Evolutionary conservation across 1,140 invertebrate genomes (phyloP).

Genomic region (Phocides pigmalion): DNA sequence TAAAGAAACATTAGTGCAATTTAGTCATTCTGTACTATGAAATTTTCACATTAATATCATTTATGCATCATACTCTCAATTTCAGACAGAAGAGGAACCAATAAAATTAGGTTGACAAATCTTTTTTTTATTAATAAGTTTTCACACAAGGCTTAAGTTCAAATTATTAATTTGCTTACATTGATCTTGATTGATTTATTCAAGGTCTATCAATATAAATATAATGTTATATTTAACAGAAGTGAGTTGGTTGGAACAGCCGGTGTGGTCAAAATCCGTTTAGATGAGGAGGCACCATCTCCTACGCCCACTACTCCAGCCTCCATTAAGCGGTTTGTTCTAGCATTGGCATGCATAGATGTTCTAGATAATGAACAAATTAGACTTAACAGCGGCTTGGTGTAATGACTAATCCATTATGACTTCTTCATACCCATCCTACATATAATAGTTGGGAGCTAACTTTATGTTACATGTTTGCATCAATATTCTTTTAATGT

Average conservation of each 20-base stretch:
- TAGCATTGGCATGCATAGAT: slow-evolving; percentile 58
- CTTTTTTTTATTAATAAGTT: too few relatives aligned
- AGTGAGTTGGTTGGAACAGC: slow-evolving; percentile 83
- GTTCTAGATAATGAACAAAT: slow-evolving; percentile 46
- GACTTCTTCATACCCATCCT: slow-evolving; percentile 11
- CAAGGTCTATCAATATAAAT: slow-evolving; percentile 11
- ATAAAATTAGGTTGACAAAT: too few relatives aligned
- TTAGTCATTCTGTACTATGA: not conserved
- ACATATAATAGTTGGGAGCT: slow-evolving; percentile 1
- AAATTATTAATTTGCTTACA: not conserved
- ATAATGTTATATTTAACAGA: slow-evolving; percentile 74
- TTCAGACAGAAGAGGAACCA: too few relatives aligned
- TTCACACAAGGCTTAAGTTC: too few relatives aligned
- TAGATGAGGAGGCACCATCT: slow-evolving; percentile 79
- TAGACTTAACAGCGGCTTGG: slow-evolving; percentile 38
- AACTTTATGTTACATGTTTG: not conserved
- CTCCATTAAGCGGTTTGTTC: slow-evolving; percentile 81
- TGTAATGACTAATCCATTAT: slow-evolving; percentile 21
- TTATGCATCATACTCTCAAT: not conserved
- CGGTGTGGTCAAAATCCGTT: slow-evolving; percentile 81
- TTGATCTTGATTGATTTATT: not conserved
- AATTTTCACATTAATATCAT: not conserved
- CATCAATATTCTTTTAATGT: not conserved
- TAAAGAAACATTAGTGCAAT: too few relatives aligned
- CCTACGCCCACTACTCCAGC: slow-evolving; percentile 79